Conservation (phyloP, 2,888 invertebrate species). For the Cenopis cana region DNA sequence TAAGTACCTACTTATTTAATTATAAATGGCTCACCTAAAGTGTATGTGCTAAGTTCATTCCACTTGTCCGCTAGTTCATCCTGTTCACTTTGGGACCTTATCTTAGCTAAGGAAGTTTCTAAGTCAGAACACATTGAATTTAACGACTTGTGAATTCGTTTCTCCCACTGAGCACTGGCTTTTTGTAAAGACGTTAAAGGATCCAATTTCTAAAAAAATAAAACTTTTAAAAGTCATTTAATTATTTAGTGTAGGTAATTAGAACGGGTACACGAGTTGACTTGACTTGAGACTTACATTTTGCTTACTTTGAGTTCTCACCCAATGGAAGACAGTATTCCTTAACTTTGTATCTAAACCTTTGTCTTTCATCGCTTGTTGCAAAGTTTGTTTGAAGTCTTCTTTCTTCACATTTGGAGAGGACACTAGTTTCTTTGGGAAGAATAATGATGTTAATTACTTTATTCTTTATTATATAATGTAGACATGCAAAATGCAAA, state of each 20-base stretch:
- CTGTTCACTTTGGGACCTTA: constrained; percentile 90
- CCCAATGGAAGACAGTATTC: constrained; percentile 94
- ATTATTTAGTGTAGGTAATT: not conserved
- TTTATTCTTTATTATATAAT: constrained; percentile 11
- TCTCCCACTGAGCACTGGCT: constrained; percentile 96
- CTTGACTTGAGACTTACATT: constrained; percentile 61
- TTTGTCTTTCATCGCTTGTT: constrained; percentile 90
- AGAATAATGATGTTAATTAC: constrained; percentile 48
- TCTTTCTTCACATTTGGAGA: constrained; percentile 90
- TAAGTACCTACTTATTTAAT: too few species aligned
- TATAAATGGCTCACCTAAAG: constrained; percentile 87
- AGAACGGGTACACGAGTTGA: too few species aligned
- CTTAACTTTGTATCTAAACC: constrained; percentile 93
- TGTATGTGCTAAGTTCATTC: constrained; percentile 96
- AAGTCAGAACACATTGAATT: constrained; percentile 98
- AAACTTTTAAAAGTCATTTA: not conserved
- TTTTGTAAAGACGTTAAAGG: constrained; percentile 91
- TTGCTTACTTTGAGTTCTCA: constrained; percentile 84
- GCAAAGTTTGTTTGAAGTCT: constrained; percentile 91
- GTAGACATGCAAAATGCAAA: constrained; percentile 10
- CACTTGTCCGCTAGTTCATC: constrained; percentile 94
- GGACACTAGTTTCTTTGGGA: constrained; percentile 89
- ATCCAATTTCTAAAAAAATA: constrained; percentile 82
- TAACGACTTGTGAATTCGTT: constrained; percentile 96
- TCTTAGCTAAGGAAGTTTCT: constrained; percentile 92